Conservation (phyloP, 1,140 invertebrate species). For the Gonioctena quinquepunctata region DNA sequence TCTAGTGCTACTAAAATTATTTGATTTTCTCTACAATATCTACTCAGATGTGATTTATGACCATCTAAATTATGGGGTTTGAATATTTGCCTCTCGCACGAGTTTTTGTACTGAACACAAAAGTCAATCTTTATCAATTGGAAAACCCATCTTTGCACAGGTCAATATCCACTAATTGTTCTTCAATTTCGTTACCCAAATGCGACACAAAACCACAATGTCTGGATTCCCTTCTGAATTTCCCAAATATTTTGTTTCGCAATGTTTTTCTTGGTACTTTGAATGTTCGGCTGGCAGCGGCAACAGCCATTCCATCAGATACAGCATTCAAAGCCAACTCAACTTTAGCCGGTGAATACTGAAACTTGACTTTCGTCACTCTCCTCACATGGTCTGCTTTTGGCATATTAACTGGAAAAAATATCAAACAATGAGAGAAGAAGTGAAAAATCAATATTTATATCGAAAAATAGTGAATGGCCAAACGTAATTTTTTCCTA, state of each 20-base stretch:
- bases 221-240: neutral
- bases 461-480: neutral
- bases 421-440: neutral
- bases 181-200: neutral
- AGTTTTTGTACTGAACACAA: slow-evolving; percentile 5
- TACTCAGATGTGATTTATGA: slow-evolving; percentile 44
- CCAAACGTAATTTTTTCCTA: neutral
- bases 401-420: neutral
- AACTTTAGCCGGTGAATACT: neutral
- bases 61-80: slow-evolving; percentile 39
- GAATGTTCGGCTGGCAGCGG: neutral
- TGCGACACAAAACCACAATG: neutral
- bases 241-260: neutral
- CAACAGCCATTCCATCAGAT: neutral
- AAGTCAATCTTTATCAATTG: neutral
- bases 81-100: neutral
- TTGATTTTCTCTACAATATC: slow-evolving; percentile 7
- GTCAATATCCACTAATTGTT: neutral
- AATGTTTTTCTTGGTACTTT: neutral
- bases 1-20: slow-evolving; percentile 16
- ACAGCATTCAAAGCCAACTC: neutral
- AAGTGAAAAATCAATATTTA: neutral
- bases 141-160: neutral
- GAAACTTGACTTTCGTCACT: neutral
- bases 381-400: neutral